Evolutionary conservation across 2,113 vertebrate genomes (phyloP).

Genomic region (Erpornis zantholeuca): DNA sequence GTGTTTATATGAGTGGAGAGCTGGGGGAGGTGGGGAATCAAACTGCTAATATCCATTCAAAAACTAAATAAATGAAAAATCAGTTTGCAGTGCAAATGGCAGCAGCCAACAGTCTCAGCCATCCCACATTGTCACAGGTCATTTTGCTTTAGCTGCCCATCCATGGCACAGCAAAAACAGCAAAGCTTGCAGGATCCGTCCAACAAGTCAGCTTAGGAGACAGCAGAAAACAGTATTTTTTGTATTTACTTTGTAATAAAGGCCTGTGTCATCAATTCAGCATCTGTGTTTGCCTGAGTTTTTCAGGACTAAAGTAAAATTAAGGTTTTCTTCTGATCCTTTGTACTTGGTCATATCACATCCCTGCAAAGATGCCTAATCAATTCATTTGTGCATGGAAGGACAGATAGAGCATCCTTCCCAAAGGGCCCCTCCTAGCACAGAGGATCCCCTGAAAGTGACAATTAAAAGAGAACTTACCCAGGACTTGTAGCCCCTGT

Average conservation of each 20-base stretch:
- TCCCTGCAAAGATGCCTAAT: neutral
- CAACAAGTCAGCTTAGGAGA: neutral
- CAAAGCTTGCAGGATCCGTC: neutral
- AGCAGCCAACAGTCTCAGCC: neutral
- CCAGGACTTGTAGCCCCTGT: neutral
- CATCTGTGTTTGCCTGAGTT: neutral
- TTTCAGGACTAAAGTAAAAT: neutral
- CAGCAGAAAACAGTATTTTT: neutral
- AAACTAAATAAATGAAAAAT: neutral
- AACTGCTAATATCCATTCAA: neutral
- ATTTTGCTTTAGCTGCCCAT: neutral
- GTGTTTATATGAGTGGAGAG: neutral
- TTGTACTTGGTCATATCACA: neutral
- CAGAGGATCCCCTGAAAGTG: conserved; percentile 4
- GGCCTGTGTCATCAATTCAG: neutral
- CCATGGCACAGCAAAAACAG: neutral
- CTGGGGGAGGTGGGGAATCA: neutral
- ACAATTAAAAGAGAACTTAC: conserved; percentile 36
- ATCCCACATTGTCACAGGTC: neutral
- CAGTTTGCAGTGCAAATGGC: neutral
- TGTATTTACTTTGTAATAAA: conserved; percentile 29
- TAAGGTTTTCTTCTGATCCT: neutral
- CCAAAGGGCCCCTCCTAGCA: conserved; percentile 1
- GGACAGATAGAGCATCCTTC: neutral
- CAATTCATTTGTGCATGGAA: conserved; percentile 52